Conservation (phyloP, 2,797 vertebrate genomes). For the Pteropus rufus region DNA sequence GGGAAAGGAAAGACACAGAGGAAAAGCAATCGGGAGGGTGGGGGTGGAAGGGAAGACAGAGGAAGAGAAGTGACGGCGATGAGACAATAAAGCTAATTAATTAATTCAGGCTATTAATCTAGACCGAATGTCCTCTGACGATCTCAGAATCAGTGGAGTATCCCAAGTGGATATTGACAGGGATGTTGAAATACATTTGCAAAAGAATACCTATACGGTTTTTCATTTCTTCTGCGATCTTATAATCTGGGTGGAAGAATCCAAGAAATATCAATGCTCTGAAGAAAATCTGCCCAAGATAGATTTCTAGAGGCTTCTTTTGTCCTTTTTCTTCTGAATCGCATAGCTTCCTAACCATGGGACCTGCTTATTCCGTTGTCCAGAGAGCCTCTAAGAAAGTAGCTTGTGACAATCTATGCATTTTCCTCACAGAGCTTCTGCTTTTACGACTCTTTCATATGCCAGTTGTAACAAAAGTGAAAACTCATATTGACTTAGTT, state of each 20-base stretch:
- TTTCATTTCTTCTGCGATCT: slow-evolving; percentile 52
- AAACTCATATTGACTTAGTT: not conserved
- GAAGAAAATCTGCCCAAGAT: not conserved
- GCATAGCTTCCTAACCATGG: too few species aligned
- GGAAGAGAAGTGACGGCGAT: slow-evolving; percentile 48
- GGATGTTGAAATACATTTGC: slow-evolving; percentile 67
- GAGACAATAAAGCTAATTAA: slow-evolving; percentile 77
- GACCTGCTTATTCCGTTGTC: not conserved
- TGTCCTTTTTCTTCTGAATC: not conserved
- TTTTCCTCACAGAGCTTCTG: not conserved
- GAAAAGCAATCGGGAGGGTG: slow-evolving; percentile 44
- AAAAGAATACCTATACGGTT: not conserved
- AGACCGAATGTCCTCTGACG: slow-evolving; percentile 74
- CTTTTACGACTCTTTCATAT: not conserved
- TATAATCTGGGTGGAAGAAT: not conserved
- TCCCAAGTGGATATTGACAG: slow-evolving; percentile 73
- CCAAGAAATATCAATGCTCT: not conserved
- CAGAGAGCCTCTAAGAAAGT: not conserved
- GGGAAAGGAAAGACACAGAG: slow-evolving; percentile 57
- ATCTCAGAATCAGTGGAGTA: slow-evolving; percentile 61
- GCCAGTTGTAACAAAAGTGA: not conserved
- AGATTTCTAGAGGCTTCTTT: not conserved
- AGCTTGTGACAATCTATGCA: not conserved
- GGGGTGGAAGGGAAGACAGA: not conserved
- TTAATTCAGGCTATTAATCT: slow-evolving; percentile 82